Percentiles rank a stretch among this genome's conserved stretches.
phyloP scores from a whole-genome alignment of 2,888 invertebrate genomes.

The Suillia variegata region DNA sequence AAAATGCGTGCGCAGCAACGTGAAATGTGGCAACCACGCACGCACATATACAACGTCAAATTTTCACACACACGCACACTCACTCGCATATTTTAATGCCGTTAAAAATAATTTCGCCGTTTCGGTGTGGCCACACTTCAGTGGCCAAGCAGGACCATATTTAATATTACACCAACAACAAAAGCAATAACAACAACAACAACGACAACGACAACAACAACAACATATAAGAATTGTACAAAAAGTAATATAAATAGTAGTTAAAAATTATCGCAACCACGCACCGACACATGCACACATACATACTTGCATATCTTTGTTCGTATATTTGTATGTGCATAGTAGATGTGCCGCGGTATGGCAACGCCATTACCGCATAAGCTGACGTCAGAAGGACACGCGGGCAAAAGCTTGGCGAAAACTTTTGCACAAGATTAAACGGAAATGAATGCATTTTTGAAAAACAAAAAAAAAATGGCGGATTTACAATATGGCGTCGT shows the following conservation, averaged over 20 bases:
- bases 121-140: background rate
- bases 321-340: background rate
- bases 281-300: background rate
- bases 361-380: background rate
- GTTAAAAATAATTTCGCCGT: background rate
- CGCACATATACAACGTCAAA: too few relatives aligned
- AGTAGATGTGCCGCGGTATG: background rate
- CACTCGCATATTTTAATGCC: background rate
- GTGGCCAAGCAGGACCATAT: too few relatives aligned
- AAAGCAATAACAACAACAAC: too few relatives aligned
- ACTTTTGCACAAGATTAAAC: slow-evolving; percentile 12
- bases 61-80: background rate
- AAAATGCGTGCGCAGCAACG: too few relatives aligned
- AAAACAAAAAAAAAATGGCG: too few relatives aligned
- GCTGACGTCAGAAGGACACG: background rate
- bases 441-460: slow-evolving; percentile 15
- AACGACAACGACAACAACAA: too few relatives aligned
- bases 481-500: background rate
- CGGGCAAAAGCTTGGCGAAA: too few relatives aligned
- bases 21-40: too few relatives aligned
- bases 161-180: too few relatives aligned
- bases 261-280: slow-evolving; percentile 1
- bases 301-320: too few relatives aligned
- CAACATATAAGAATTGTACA: too few relatives aligned
- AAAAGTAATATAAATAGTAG: background rate